Evolutionary conservation across 2,888 invertebrate species (phyloP), one percentile per base, ranked within the genome.

Genomic region (Conistra vaccinii): DNA sequence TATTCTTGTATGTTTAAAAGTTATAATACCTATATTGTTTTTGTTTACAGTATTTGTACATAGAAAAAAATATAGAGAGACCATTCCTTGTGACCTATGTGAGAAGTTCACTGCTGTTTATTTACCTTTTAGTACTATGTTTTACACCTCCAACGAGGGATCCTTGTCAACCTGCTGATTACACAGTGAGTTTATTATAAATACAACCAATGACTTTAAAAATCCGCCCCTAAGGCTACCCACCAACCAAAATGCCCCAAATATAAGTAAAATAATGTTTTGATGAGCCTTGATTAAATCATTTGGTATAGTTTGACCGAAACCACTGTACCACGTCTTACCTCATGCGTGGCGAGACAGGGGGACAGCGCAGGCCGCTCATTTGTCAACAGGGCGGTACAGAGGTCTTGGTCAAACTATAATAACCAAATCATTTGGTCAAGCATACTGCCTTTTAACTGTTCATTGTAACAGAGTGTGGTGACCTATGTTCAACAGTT

Each of bases 31-130:
- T 76, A 32, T 58, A 77, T 74, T 74, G 69, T 81, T 89, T 90
- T 90, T 91, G 82, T 90, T 97, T 97, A 75, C 96, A 99, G 99
- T 98, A 98, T 93, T 97, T 99, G 83, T 98, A 98, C 93, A 97
- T 97, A 89, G 98, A 98, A 95, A 98, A 98, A 92, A 97, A 98
- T 78, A 98, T 98, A 91, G 98, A 99, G 91, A 99, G 99, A 91
- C 99, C 99, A 68, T 99, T 99, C 96, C 99, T 99, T 95, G 98
- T 98, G 89, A 99, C 99, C 32, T 99, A 99, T 94, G 97, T 99
- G 80, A 99, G 99, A 95, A 99, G 99, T 76, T 99, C 99, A 55
- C 97, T 99, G 97, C 98, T 99, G 90, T 98, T 98, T 77, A 96
- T 99, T 83, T 99, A 99, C 95, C 97, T 99, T 86, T 94, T 99